A percentile compares a stretch with the other conserved stretches of the same genome.
These are phyloP conservation scores for Rhabdophis nuchalis DNA, from an alignment of 2,797 vertebrate species.

Conservation along the genomic window DNA sequence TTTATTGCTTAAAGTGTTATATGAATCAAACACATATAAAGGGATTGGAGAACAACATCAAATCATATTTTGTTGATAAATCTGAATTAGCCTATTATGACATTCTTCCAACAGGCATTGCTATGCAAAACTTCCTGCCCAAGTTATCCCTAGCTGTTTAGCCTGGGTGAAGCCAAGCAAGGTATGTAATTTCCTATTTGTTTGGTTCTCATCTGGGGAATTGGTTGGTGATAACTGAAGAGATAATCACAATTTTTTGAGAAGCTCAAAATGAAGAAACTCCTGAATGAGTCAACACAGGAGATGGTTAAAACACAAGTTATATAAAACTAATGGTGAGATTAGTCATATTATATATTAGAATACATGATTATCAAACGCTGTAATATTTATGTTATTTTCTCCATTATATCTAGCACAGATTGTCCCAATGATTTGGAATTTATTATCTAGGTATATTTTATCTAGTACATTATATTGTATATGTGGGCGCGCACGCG, in stretches of 20 bases:
- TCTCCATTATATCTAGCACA: background rate
- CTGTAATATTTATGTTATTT: background rate
- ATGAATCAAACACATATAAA: background rate
- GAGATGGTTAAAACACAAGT: background rate
- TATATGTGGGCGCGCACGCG: no score
- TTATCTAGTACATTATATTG: background rate
- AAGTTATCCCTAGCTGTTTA: slow-evolving; percentile 86
- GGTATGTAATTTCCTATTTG: slow-evolving; percentile 52
- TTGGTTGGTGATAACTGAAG: background rate
- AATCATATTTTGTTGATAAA: background rate
- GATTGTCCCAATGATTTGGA: background rate
- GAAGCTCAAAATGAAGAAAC: background rate
- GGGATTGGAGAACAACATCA: background rate
- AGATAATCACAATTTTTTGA: background rate
- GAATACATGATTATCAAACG: background rate
- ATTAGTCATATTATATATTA: background rate
- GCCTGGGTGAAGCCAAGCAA: slow-evolving; percentile 77
- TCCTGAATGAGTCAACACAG: background rate
- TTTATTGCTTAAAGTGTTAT: background rate
- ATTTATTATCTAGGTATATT: background rate
- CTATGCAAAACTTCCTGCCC: slow-evolving; percentile 86
- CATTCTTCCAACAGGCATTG: slow-evolving; percentile 71
- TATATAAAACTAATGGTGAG: background rate
- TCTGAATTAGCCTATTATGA: slow-evolving; percentile 8
- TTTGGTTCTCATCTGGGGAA: background rate